phyloP scores from a whole-genome alignment of 2,888 invertebrate species.

The Cataglyphis livida region DNA sequence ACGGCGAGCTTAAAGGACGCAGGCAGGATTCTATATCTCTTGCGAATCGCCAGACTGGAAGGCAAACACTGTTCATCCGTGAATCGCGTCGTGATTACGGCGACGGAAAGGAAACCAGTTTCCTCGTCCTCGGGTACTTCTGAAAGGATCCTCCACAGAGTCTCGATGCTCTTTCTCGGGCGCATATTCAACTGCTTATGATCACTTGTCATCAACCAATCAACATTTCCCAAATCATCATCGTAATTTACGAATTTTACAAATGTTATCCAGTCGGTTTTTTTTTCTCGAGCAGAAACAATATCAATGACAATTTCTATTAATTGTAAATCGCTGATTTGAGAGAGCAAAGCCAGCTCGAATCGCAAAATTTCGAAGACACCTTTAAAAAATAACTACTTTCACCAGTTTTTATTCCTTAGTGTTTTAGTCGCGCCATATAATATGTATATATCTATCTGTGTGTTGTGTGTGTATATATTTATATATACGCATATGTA shows the following conservation, averaged over 20 bases:
- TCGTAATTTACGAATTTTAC: neutral
- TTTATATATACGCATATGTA: constrained; percentile 53
- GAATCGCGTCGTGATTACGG: constrained; percentile 59
- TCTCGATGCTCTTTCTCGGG: neutral
- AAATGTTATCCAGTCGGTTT: neutral
- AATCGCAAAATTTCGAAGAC: constrained; percentile 56
- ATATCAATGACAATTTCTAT: neutral
- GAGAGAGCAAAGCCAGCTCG: constrained; percentile 45
- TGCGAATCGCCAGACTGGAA: constrained; percentile 56
- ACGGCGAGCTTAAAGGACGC: constrained; percentile 36
- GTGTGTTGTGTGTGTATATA: constrained; percentile 20
- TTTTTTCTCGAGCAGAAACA: neutral
- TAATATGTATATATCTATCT: constrained; percentile 26
- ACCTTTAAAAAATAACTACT: constrained; percentile 72
- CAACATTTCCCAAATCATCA: neutral
- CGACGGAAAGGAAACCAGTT: constrained; percentile 43
- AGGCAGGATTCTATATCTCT: constrained; percentile 42
- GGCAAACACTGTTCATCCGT: constrained; percentile 58
- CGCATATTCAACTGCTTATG: constrained; percentile 33
- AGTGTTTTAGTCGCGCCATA: constrained; percentile 56
- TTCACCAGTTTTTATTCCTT: constrained; percentile 53
- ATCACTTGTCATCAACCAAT: constrained; percentile 36
- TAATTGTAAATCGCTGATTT: neutral
- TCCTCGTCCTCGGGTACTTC: constrained; percentile 38
- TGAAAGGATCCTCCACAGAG: constrained; percentile 4